These are phyloP conservation scores for Drosophila auraria DNA, from an alignment of 1,140 invertebrate genomes.

Conservation along the genomic window DNA sequence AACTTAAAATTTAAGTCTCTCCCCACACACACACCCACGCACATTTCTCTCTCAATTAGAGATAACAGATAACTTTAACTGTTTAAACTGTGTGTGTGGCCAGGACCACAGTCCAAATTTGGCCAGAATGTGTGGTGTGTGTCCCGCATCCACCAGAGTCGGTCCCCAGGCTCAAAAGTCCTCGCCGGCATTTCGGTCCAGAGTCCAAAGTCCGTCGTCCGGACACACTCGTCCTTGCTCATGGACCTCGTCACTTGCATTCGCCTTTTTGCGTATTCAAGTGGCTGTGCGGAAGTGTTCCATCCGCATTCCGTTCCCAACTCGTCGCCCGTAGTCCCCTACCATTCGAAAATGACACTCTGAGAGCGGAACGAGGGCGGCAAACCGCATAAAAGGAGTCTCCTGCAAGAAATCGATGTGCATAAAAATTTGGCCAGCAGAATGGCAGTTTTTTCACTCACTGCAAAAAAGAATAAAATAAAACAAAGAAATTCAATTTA, in stretches of 20 bases:
- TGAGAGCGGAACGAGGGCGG: slow-evolving; percentile 43
- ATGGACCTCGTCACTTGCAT: slow-evolving; percentile 68
- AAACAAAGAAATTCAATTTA: no score
- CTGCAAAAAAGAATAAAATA: not conserved
- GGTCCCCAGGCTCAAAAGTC: slow-evolving; percentile 23
- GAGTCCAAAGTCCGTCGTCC: not conserved
- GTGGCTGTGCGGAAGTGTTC: slow-evolving; percentile 73
- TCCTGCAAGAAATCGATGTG: slow-evolving; percentile 60
- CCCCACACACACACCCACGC: slow-evolving; percentile 1
- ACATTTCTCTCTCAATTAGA: slow-evolving; percentile 55
- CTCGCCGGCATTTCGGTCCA: not conserved
- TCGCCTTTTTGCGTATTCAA: slow-evolving; percentile 78
- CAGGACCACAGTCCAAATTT: slow-evolving; percentile 24
- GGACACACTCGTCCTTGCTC: slow-evolving; percentile 45
- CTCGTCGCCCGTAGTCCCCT: not conserved
- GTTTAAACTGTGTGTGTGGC: slow-evolving; percentile 33
- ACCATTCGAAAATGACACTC: slow-evolving; percentile 60
- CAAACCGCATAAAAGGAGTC: slow-evolving; percentile 56
- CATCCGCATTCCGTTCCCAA: slow-evolving; percentile 7
- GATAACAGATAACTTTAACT: slow-evolving; percentile 40
- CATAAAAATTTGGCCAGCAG: slow-evolving; percentile 37
- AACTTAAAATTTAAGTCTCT: slow-evolving; percentile 35
- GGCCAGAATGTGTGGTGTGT: slow-evolving; percentile 12
- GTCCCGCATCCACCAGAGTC: slow-evolving; percentile 5
- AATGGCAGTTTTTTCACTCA: slow-evolving; percentile 12